phyloP scores from a whole-genome alignment of 1,140 invertebrate species.

The Drosophila parvula region DNA sequence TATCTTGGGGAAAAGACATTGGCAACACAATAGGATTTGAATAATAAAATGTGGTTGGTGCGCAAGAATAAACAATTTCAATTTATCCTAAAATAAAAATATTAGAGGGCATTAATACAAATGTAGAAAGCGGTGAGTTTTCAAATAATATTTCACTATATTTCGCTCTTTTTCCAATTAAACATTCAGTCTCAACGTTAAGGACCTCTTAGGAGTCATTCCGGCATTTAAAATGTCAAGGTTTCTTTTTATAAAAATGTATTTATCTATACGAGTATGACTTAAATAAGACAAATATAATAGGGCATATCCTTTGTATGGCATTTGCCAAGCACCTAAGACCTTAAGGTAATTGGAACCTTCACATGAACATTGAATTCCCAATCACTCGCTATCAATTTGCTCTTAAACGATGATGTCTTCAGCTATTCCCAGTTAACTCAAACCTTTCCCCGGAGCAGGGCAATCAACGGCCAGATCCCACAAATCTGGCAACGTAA shows the following conservation, averaged over 20 bases:
- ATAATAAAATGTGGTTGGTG: too few species aligned
- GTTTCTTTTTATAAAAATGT: background rate
- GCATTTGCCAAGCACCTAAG: too few species aligned
- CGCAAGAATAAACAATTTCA: too few species aligned
- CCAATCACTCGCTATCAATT: slow-evolving; percentile 40
- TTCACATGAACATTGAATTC: slow-evolving; percentile 56
- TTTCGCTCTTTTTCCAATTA: background rate
- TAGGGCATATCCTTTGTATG: background rate
- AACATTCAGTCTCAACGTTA: background rate
- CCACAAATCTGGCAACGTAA: slow-evolving; percentile 51
- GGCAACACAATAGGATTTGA: too few species aligned
- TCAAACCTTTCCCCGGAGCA: slow-evolving; percentile 14
- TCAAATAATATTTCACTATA: background rate
- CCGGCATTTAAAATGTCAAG: background rate
- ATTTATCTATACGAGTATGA: too few species aligned
- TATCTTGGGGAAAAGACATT: background rate
- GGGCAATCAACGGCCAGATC: slow-evolving; percentile 19
- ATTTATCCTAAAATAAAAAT: background rate
- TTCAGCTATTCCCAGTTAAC: slow-evolving; percentile 5
- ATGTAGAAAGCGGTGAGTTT: too few species aligned
- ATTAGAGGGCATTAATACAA: background rate
- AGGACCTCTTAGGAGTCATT: background rate
- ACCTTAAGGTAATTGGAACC: slow-evolving; percentile 20
- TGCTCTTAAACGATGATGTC: slow-evolving; percentile 47
- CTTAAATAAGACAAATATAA: background rate